These are phyloP conservation scores for Lophius americanus DNA, from an alignment of 2,797 vertebrate species.

Conservation along the genomic window DNA sequence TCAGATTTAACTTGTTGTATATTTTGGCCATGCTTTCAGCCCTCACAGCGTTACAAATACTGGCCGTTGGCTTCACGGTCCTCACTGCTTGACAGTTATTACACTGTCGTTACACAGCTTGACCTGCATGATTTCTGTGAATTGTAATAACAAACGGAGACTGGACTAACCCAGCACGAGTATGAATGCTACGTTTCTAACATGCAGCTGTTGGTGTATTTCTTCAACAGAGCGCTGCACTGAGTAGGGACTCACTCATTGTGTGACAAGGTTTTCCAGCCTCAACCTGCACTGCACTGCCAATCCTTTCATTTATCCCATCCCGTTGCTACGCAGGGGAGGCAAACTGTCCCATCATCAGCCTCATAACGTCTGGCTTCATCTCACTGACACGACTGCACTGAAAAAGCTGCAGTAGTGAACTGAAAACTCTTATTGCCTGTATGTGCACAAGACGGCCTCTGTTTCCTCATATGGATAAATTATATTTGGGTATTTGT, in stretches of 20 bases:
- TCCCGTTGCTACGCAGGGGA: conserved; percentile 53
- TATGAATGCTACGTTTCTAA: conserved; percentile 69
- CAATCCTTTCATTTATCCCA: conserved; percentile 41
- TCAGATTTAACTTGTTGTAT: conserved; percentile 1
- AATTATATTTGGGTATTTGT: conserved; percentile 20
- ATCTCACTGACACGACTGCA: conserved; percentile 47
- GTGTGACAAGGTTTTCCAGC: conserved; percentile 74
- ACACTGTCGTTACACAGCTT: conserved; percentile 27
- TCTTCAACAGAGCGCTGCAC: conserved; percentile 82
- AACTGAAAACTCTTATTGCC: conserved; percentile 15
- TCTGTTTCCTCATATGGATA: conserved; percentile 23
- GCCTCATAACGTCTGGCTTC: conserved; percentile 35
- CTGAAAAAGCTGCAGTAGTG: conserved; percentile 24
- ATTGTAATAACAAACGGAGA: not conserved
- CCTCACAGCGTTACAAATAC: conserved; percentile 5
- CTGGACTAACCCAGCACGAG: conserved; percentile 60
- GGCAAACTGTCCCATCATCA: conserved; percentile 42
- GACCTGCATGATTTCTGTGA: conserved; percentile 43
- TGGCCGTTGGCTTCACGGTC: conserved; percentile 15
- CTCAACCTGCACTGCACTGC: conserved; percentile 41
- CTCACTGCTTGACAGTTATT: conserved; percentile 23
- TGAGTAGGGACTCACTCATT: conserved; percentile 84
- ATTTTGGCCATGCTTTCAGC: conserved; percentile 4
- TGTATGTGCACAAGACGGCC: conserved; percentile 1
- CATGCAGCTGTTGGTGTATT: conserved; percentile 79